Percentiles rank a stretch among this genome's conserved stretches.
Evolutionary conservation across 2,797 vertebrate genomes (phyloP).

Genomic region (Eutrigla gurnardus): DNA sequence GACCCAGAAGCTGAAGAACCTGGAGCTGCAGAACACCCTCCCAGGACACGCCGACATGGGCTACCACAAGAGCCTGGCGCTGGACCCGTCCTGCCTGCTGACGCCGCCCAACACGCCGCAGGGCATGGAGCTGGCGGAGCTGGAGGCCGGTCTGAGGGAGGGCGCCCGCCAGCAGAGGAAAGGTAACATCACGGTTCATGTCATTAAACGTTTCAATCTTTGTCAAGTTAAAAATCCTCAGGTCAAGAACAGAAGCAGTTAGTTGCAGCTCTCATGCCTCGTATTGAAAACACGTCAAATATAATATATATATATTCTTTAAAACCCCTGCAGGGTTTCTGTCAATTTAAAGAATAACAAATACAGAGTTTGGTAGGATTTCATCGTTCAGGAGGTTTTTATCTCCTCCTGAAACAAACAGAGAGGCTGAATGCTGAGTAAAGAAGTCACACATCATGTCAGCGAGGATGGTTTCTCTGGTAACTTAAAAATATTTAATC

Average conservation of each 20-base stretch:
- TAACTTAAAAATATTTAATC: not conserved
- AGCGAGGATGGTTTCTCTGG: not conserved
- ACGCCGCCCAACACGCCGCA: constrained; percentile 88
- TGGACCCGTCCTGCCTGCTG: constrained; percentile 88
- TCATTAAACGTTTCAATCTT: not conserved
- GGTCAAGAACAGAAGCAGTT: no score
- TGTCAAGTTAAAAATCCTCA: no score
- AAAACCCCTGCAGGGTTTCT: no score
- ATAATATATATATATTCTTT: no score
- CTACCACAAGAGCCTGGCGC: constrained; percentile 82
- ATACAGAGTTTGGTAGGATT: no score
- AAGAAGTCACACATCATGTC: no score
- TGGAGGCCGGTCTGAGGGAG: constrained; percentile 76
- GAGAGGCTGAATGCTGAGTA: no score
- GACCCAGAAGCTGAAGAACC: constrained; percentile 84
- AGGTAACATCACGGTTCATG: constrained; percentile 58
- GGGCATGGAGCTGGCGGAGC: constrained; percentile 78
- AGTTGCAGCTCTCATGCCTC: no score
- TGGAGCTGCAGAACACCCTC: constrained; percentile 82
- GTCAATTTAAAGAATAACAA: no score
- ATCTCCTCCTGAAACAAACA: not conserved
- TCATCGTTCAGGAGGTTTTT: no score
- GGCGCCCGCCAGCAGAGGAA: constrained; percentile 58
- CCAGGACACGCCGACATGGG: constrained; percentile 69
- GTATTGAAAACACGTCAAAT: no score